Base-by-base conservation (phyloP, 2,888 invertebrate species). In the Altica lythri region DNA sequence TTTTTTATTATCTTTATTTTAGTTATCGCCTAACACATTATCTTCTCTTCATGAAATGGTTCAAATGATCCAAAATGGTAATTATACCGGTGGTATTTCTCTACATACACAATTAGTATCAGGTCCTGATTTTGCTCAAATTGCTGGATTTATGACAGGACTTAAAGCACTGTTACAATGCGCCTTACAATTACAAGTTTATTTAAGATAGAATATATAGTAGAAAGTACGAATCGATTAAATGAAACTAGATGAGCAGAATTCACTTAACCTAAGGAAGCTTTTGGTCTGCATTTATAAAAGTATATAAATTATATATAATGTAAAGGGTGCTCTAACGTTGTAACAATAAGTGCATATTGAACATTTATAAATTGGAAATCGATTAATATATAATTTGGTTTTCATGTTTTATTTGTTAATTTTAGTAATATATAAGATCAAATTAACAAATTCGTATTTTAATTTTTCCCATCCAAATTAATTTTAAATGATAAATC, bases 61-160 rank as follows among this genome's bases (percentile, higher is more conserved):
- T 30, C 84, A 85, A 71, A 78, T 79, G 67, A 80, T 89, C 46
- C 85, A 86, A 75, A 79, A 79, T 54, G 87, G 86, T 43, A 87
- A 92, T 73, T 90, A 88, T 75, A 81, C 80, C 25, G 80, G 75
- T n/a, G 86, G 87, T n/a, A 77, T 89, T 51, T 75, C 75, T 35
- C 76, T 86, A 27, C 88, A 89, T 64, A 86, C 90, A 0, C 83
- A 88, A 68, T 81, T 95, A 64, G 92, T 93, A 0, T 84, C 88
- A 10, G 92, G 93, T 46, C 83, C 90, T 0, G 95, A 95, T 80
- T 95, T 96, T 80, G 86, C 95, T 8, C 86, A 92, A 74, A 94
- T 90, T 59, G 91, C 94, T 49, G 82, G 85, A 66, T 96, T 96
- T 78, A 90, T 95, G 86, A 95, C 95, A 6, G 94, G 91, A 13